Evolutionary conservation across 2,797 vertebrate genomes (phyloP).

Genomic region (Mycteria americana): DNA sequence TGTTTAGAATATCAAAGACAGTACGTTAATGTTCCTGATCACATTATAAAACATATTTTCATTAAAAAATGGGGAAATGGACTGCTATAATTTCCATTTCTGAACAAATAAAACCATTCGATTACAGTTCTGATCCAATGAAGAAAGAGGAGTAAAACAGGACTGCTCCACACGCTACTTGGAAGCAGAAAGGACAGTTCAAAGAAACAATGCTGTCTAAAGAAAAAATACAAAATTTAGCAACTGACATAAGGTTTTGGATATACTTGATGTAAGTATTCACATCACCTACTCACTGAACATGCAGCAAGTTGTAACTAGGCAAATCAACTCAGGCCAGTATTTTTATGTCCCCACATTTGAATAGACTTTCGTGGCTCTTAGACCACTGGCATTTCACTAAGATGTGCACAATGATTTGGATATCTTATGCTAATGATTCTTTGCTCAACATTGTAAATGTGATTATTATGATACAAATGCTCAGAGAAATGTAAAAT

Average conservation of each 20-base stretch:
- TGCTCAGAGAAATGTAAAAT: neutral
- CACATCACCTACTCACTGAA: neutral
- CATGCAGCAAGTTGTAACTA: neutral
- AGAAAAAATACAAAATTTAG: neutral
- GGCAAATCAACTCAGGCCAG: neutral
- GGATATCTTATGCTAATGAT: neutral
- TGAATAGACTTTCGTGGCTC: neutral
- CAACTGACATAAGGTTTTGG: neutral
- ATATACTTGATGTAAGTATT: neutral
- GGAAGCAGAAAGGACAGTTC: neutral
- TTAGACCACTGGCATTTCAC: neutral
- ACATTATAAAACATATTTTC: neutral
- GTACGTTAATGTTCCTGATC: neutral
- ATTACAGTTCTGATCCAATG: neutral
- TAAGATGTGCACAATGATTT: neutral
- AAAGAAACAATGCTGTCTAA: neutral
- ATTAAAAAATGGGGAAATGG: neutral
- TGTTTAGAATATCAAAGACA: neutral
- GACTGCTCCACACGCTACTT: neutral
- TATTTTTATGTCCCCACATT: neutral
- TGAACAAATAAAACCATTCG: neutral
- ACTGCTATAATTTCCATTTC: neutral
- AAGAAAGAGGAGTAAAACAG: neutral
- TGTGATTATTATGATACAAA: neutral
- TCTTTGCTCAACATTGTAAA: neutral